Evolutionary conservation across 2,113 vertebrate genomes (phyloP), one percentile per base, ranked within the genome.

Genomic region (Holacanthus passer): DNA sequence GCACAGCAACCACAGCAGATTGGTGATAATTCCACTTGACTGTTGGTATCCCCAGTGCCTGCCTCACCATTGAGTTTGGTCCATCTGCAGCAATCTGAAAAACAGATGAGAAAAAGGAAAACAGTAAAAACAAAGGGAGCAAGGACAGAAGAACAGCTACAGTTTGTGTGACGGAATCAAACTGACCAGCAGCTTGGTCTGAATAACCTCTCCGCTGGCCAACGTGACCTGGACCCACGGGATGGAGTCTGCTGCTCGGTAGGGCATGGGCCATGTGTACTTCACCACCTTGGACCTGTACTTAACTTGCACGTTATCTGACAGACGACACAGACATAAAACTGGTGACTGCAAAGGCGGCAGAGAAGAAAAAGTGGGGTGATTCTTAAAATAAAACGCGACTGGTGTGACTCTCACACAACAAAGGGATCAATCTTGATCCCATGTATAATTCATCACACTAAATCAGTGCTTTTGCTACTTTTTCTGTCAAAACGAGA

Each of bases 81-180:
- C 98, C 98, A 74, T 99, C 98, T 0, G 98, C 98, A 70, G 97
- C 98, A 24, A 99, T 97, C 98, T 99, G 87, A 45, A 75, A 87
- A 82, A 76, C 43, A 85, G 22, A 77, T 16, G 7, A 52, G 20
- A 3, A 63, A 65, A 22, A 48, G 7, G 8, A 5, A 67, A 67
- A 43, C 10, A 1, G 11, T 32, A 6, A 37, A 80, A 20, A 22
- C 41, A 58, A 22, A 29, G 43, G 1, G 53, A 31, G 48, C 0
- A 22, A 56, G 19, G 31, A 50, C 11, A 64, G 16, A 59, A 22
- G 20, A 56, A 76, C 7, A 55, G 2, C 7, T 32, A 19, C 0
- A 43, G 32, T n/a, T 24, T 48, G 9, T 32, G 19, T 14, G 59
- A 45, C 20, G 3, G 24, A 50, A 29, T 63, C 27, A 27, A 87